A percentile compares a stretch with the other conserved stretches of the same genome.
Evolutionary conservation across 1,140 invertebrate genomes (phyloP).

Genomic region (Halotydeus destructor): DNA sequence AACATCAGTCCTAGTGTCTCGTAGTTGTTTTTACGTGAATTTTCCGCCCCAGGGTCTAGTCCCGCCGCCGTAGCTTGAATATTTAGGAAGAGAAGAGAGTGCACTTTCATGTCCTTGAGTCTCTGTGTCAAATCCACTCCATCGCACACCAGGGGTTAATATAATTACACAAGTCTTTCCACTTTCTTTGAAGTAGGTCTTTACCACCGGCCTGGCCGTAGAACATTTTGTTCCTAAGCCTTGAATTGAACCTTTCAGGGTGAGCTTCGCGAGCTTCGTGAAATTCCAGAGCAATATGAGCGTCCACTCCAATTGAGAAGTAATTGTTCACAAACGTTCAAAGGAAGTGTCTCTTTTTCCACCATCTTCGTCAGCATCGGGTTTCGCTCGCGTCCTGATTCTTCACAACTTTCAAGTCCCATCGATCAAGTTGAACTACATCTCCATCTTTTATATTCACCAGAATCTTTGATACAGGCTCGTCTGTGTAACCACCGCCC

Average conservation of each 20-base stretch:
- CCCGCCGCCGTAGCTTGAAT: slow-evolving; percentile 52
- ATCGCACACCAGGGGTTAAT: slow-evolving; percentile 83
- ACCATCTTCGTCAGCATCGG: slow-evolving; percentile 24
- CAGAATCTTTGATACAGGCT: slow-evolving; percentile 85
- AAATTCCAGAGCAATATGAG: slow-evolving; percentile 91
- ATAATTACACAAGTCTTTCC: slow-evolving; percentile 80
- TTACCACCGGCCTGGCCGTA: slow-evolving; percentile 94
- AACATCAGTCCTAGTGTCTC: slow-evolving; percentile 63
- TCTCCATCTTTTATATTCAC: slow-evolving; percentile 75
- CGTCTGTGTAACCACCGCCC: slow-evolving; percentile 91
- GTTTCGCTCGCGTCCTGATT: slow-evolving; percentile 41
- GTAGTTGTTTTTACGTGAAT: slow-evolving; percentile 37
- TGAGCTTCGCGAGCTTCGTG: slow-evolving; percentile 95
- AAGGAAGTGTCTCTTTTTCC: slow-evolving; percentile 47
- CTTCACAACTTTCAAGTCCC: slow-evolving; percentile 61
- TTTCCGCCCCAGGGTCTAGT: slow-evolving; percentile 78
- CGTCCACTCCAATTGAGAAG: slow-evolving; percentile 91
- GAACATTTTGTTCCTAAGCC: slow-evolving; percentile 89
- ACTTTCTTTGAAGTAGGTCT: slow-evolving; percentile 79
- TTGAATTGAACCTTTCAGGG: slow-evolving; percentile 89
- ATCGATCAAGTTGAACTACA: slow-evolving; percentile 64
- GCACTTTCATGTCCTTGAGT: slow-evolving; percentile 75
- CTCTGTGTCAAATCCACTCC: slow-evolving; percentile 77
- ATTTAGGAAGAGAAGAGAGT: slow-evolving; percentile 85
- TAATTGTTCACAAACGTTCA: slow-evolving; percentile 96